These are phyloP conservation scores for Scyliorhinus canicula DNA, from an alignment of 2,797 vertebrate species.

Conservation along the genomic window DNA sequence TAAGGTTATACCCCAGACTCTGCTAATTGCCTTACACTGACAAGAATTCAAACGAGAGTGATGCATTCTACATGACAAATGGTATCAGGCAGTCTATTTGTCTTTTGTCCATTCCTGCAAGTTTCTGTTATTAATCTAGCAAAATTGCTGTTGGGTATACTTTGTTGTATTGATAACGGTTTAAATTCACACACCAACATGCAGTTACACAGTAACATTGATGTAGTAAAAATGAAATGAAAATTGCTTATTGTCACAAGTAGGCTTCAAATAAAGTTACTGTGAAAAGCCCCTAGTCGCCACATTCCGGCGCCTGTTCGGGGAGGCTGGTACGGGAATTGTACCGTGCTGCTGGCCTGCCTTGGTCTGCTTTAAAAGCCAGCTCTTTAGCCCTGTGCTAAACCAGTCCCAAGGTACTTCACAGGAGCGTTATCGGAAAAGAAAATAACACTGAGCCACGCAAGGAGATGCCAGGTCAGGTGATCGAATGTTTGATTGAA, in stretches of 20 bases:
- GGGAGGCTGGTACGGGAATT: no score
- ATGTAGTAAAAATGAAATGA: neutral
- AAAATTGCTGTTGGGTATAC: neutral
- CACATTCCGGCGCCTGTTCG: no score
- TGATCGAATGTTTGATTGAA: neutral
- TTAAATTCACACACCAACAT: neutral
- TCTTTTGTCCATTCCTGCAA: conserved; percentile 19
- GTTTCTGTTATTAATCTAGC: conserved; percentile 25
- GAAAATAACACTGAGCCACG: neutral
- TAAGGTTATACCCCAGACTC: conserved; percentile 23
- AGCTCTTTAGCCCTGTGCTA: no score
- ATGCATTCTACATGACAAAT: conserved; percentile 11
- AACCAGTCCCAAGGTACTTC: neutral
- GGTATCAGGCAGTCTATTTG: neutral
- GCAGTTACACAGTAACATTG: neutral
- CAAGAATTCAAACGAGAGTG: conserved; percentile 22
- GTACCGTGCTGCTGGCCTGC: no score
- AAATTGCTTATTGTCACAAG: no score
- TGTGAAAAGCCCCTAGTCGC: no score
- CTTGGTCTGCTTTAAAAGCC: no score
- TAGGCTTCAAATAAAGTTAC: no score
- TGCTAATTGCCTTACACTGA: conserved; percentile 29
- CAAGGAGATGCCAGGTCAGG: neutral
- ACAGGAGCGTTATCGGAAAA: neutral
- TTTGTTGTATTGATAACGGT: neutral